Evolutionary conservation across 2,797 vertebrate genomes (phyloP).

Genomic region (Gobio occitaniae): DNA sequence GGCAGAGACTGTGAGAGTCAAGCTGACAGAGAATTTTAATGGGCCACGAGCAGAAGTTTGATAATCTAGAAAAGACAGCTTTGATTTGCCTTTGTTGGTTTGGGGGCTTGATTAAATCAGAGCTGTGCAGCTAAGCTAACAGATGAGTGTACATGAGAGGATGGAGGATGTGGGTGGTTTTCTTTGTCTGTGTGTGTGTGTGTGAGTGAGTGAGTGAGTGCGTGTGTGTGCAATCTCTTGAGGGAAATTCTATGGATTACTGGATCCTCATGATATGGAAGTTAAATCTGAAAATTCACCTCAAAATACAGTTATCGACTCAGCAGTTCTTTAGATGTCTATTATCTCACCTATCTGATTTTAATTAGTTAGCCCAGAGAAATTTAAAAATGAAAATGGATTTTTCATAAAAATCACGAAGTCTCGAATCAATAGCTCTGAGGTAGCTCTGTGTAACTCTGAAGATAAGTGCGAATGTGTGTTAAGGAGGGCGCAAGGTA

Average conservation of each 20-base stretch:
- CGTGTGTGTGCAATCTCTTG: slow-evolving; percentile 42
- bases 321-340: slow-evolving; percentile 27
- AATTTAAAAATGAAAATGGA: slow-evolving; percentile 49
- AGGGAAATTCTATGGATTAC: slow-evolving; percentile 56
- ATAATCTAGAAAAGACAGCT: slow-evolving; percentile 43
- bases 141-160: slow-evolving; percentile 35
- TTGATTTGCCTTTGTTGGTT: slow-evolving; percentile 49
- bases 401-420: slow-evolving; percentile 52
- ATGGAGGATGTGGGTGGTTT: slow-evolving; percentile 24
- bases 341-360: slow-evolving; percentile 42
- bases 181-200: slow-evolving; percentile 25
- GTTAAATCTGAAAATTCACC: slow-evolving; percentile 52
- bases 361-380: slow-evolving; percentile 44
- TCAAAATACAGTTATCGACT: slow-evolving; percentile 35
- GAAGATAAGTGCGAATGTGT: slow-evolving; percentile 29
- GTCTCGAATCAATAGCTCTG: slow-evolving; percentile 44
- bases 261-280: slow-evolving; percentile 71
- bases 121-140: slow-evolving; percentile 35
- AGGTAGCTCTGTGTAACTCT: slow-evolving; percentile 22
- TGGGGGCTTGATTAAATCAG: slow-evolving; percentile 46
- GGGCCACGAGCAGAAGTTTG: slow-evolving; percentile 43
- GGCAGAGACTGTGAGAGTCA: slow-evolving; percentile 25
- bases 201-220: slow-evolving; percentile 35
- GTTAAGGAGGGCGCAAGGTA: slow-evolving; percentile 12
- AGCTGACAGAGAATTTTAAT: slow-evolving; percentile 45